phyloP scores from a whole-genome alignment of 1,140 invertebrate species.

The Pseudomyrmex concolor region DNA sequence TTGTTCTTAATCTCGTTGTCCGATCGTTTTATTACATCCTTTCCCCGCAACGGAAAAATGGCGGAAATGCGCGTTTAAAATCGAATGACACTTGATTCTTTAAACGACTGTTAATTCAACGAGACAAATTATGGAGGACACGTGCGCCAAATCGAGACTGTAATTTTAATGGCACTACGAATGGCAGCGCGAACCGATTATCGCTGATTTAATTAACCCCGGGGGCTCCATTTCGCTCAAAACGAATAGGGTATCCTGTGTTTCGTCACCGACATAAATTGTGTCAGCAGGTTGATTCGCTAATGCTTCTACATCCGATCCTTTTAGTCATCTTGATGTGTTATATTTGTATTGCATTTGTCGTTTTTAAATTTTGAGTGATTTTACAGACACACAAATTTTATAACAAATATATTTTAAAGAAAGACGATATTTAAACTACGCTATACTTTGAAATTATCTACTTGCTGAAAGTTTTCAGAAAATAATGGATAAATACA shows the following conservation, averaged over 20 bases:
- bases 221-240: conserved; percentile 64
- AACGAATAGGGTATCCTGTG: conserved; percentile 7
- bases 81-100: conserved; percentile 41
- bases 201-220: conserved; percentile 74
- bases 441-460: too few species aligned
- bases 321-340: neutral
- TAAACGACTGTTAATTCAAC: conserved; percentile 64
- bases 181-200: conserved; percentile 47
- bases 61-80: conserved; percentile 18
- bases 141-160: conserved; percentile 72
- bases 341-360: neutral
- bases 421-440: too few species aligned
- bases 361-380: neutral
- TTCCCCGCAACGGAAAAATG: neutral
- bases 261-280: conserved; percentile 36
- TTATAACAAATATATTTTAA: too few species aligned
- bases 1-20: neutral
- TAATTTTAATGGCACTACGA: conserved; percentile 71
- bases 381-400: too few species aligned
- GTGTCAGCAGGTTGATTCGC: conserved; percentile 9
- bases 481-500: neutral
- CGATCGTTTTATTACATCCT: neutral
- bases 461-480: neutral
- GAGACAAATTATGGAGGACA: conserved; percentile 67
- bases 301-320: conserved; percentile 5